phyloP scores from a whole-genome alignment of 2,113 vertebrate genomes.

The Parotia lawesii region DNA sequence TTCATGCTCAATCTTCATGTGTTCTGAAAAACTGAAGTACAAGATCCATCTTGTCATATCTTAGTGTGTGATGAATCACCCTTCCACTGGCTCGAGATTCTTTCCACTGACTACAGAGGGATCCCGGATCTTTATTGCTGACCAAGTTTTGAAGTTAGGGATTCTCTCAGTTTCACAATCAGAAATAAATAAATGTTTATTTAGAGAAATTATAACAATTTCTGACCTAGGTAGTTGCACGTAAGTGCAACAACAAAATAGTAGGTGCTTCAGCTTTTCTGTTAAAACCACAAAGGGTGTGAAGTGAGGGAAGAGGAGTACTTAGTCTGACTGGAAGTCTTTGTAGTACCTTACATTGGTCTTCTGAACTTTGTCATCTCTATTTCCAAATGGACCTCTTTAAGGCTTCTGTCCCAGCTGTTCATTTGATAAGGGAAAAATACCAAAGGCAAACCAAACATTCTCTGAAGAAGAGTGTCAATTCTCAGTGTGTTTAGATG shows the following conservation, averaged over 20 bases:
- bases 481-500: background rate
- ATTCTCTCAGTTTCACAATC: background rate
- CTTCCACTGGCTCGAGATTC: background rate
- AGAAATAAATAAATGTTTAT: background rate
- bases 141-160: background rate
- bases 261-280: background rate
- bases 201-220: background rate
- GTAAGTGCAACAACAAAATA: background rate
- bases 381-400: background rate
- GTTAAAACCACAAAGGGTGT: background rate
- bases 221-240: background rate
- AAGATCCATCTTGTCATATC: background rate
- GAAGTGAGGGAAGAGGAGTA: background rate
- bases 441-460: background rate
- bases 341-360: background rate
- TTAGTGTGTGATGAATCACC: background rate
- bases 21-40: background rate
- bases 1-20: background rate
- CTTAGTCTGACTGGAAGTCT: background rate
- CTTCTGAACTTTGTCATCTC: fast-evolving
- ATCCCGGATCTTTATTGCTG: background rate
- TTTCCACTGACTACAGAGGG: background rate
- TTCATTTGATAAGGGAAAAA: background rate
- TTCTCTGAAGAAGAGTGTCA: background rate
- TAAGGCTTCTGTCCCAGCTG: background rate